phyloP scores from a whole-genome alignment of 2,888 invertebrate species.

The Baronia brevicornis region DNA sequence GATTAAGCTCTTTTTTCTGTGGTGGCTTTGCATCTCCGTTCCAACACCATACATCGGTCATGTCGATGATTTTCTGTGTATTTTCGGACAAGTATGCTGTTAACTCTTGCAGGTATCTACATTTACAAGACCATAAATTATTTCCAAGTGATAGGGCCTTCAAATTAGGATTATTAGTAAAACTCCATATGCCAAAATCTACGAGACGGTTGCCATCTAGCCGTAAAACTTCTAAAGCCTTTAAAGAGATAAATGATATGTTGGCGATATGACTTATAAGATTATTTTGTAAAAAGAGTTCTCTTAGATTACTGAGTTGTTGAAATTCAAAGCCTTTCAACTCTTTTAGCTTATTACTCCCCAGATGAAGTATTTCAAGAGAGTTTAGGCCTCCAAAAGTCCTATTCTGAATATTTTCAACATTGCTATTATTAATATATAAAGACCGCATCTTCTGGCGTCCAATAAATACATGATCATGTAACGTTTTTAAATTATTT shows the following conservation, averaged over 20 bases:
- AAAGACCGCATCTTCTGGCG: conserved; percentile 91
- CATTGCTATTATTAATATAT: conserved; percentile 89
- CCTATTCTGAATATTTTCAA: conserved; percentile 90
- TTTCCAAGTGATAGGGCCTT: conserved; percentile 86
- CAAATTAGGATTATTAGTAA: conserved; percentile 80
- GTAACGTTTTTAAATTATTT: conserved; percentile 88
- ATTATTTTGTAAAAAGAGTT: conserved; percentile 91
- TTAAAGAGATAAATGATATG: conserved; percentile 84
- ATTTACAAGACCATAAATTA: conserved; percentile 93
- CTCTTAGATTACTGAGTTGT: conserved; percentile 84
- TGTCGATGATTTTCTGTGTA: conserved; percentile 85
- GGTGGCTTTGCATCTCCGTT: conserved; percentile 84
- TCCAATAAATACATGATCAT: conserved; percentile 92
- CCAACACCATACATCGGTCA: conserved; percentile 87
- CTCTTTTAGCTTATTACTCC: conserved; percentile 87
- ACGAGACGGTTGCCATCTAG: conserved; percentile 90
- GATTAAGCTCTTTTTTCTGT: conserved; percentile 86
- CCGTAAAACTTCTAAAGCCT: conserved; percentile 85
- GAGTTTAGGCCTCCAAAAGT: conserved; percentile 91
- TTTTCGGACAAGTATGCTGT: conserved; percentile 89
- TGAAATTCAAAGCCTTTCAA: conserved; percentile 91
- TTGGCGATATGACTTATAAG: conserved; percentile 86
- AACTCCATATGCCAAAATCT: conserved; percentile 86
- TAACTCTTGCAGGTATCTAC: conserved; percentile 89
- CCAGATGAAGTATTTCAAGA: conserved; percentile 87